Evolutionary conservation across 2,113 vertebrate species (phyloP), one percentile per base, ranked within the genome.

Genomic region (Chaenocephalus aceratus): DNA sequence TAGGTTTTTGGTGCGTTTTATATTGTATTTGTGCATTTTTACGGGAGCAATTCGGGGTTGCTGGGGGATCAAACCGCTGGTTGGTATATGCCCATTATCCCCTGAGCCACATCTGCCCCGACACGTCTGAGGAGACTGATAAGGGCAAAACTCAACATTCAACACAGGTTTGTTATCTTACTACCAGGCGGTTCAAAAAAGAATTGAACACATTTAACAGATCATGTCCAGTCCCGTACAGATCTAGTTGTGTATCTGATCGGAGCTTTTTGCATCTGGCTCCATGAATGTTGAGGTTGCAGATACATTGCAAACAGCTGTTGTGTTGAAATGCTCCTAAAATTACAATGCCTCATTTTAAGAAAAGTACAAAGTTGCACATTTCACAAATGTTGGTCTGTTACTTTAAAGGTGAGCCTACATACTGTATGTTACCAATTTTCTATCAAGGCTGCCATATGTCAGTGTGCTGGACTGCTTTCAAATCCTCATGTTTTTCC

Each of bases 301-400:
- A 73, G n/a, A 59, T 26, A 49, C 36, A 26, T 63, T 49, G 26
- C 36, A 36, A 26, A 48, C 58, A 82, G 56, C 68, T 80, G 73
- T 23, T 64, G 46, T 45, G 12, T 64, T 63, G 2, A 21, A 65
- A 48, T 21, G 14, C 23, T 66, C 23, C n/a, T 64, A 26, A 59
- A 60, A 36, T 6, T 16, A 46, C 45, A 79, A 3, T n/a, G 44
- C 13, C 23, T 67, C 16, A 63, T 46, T 86, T 53, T 72, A 46
- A 52, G 14, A 44, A 1, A 18, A 73, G 30, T 2, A 52, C 61
- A 64, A 61, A 67, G 34, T 16, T 9, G 4, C 13, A 9, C 8
- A 13, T 68, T 59, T 64, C 14, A 10, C 2, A 15, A 45, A 62
- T 23, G 36, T 18, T 56, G 23, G 36, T n/a, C 54, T 49, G 10